Conservation (phyloP, 2,113 vertebrate species). For the Limanda limanda region DNA sequence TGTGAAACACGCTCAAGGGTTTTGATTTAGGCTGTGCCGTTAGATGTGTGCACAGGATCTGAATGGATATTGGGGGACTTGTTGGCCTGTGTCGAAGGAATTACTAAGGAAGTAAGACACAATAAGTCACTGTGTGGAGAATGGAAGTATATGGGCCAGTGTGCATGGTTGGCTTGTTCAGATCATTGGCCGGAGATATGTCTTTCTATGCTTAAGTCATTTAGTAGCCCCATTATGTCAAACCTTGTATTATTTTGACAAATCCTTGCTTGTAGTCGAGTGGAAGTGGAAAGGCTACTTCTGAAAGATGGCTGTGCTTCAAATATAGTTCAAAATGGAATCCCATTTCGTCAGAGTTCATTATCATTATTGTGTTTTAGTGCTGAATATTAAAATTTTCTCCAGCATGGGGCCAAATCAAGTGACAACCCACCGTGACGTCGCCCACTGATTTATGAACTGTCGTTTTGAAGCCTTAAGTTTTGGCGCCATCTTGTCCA, state of each 20-base stretch:
- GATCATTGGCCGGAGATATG: constrained; percentile 12
- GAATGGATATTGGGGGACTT: constrained; percentile 34
- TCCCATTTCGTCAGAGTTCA: no score
- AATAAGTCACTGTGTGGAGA: constrained; percentile 35
- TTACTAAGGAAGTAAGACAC: constrained; percentile 32
- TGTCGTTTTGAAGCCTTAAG: no score
- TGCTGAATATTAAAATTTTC: no score
- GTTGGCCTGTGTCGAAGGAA: constrained; percentile 23
- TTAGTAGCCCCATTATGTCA: constrained; percentile 7
- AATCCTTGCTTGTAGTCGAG: not conserved
- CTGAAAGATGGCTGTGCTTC: not conserved
- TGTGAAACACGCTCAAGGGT: constrained; percentile 33
- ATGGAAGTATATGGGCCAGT: constrained; percentile 4
- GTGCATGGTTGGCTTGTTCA: constrained; percentile 16
- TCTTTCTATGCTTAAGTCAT: not conserved
- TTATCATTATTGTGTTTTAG: no score
- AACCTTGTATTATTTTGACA: constrained; percentile 5
- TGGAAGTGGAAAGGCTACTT: not conserved
- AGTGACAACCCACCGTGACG: no score
- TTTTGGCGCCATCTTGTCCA: no score
- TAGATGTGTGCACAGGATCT: constrained; percentile 25
- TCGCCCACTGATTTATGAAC: not conserved
- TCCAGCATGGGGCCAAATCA: no score
- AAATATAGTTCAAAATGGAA: not conserved
- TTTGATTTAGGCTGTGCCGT: constrained; percentile 24